phyloP scores from a whole-genome alignment of 2,113 vertebrate species.

The Crotalus viridis region DNA sequence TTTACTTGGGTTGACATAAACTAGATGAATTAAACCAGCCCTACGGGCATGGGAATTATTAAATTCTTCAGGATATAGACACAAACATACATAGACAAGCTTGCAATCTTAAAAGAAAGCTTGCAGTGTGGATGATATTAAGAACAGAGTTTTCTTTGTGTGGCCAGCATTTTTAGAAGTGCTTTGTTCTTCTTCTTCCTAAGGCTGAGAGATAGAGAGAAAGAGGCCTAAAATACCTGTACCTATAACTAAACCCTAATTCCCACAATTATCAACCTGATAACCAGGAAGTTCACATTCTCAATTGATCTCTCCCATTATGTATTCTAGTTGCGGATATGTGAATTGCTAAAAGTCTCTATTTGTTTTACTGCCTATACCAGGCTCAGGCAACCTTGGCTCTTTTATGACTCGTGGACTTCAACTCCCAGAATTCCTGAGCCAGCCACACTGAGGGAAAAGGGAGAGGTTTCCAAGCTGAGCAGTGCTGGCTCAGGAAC shows the following conservation, averaged over 20 bases:
- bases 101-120: not conserved
- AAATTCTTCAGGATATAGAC: not conserved
- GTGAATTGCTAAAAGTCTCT: not conserved
- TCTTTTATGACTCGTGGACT: too few relatives aligned
- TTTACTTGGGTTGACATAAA: not conserved
- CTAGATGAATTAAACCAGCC: not conserved
- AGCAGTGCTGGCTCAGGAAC: too few relatives aligned
- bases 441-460: too few relatives aligned
- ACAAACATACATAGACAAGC: not conserved
- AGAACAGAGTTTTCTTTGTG: not conserved
- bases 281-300: not conserved
- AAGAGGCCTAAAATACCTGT: too few relatives aligned
- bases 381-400: too few relatives aligned
- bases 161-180: not conserved
- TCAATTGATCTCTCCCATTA: not conserved
- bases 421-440: too few relatives aligned
- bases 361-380: not conserved
- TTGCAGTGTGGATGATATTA: fast-evolving
- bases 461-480: too few relatives aligned
- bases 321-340: not conserved
- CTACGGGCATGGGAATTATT: not conserved
- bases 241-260: not conserved
- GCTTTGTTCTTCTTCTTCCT: not conserved
- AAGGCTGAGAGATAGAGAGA: not conserved
- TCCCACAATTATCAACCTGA: not conserved